Evolutionary conservation across 2,888 invertebrate species (phyloP), one percentile per base, ranked within the genome.

Genomic region (Acanthopleura granulata): DNA sequence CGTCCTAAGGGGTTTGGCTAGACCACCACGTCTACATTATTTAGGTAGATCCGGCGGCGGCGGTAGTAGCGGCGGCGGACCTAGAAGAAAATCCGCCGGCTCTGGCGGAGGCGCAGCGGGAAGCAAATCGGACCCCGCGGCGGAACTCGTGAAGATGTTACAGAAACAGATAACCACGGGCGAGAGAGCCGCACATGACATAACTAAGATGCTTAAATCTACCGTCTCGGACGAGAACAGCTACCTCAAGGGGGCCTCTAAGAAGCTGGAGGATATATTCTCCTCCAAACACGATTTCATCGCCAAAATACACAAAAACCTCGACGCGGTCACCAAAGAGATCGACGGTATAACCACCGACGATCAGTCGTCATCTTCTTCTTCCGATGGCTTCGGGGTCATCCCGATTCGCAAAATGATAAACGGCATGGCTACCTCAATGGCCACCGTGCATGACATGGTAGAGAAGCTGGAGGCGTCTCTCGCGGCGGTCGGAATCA

Each of bases 211-310:
- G 51, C 14, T 51, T 18, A 51, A 51, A 51, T 51, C 51, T 51
- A 18, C 51, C 51, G 51, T 51, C 14, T 15, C 51, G 51, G 51
- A 51, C 51, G 51, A 51, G 18, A 51, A 51, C 51, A 51, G 18
- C 18, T 51, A 51, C 18, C 51, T 51, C 51, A 51, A 51, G 51
- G 51, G 51, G 14, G 51, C 51, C 14, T 51, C 51, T 14, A 51
- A 51, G 51, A 51, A 51, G 51, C 51, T 51, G 51, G 51, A 51
- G 18, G 51, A 51, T 18, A 51, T 51, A 14, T 18, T 51, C 18
- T 51, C 51, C 18, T 51, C 51, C 51, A 51, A 51, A 51, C 51
- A 51, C 51, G 51, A 51, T 51, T 51, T 51, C 18, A 51, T 51
- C 51, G 51, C 51, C 51, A 51, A 51, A 51, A 51, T 51, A 15